Base-by-base conservation (phyloP, 2,113 vertebrate species). In the Ibidorhyncha struthersii region DNA sequence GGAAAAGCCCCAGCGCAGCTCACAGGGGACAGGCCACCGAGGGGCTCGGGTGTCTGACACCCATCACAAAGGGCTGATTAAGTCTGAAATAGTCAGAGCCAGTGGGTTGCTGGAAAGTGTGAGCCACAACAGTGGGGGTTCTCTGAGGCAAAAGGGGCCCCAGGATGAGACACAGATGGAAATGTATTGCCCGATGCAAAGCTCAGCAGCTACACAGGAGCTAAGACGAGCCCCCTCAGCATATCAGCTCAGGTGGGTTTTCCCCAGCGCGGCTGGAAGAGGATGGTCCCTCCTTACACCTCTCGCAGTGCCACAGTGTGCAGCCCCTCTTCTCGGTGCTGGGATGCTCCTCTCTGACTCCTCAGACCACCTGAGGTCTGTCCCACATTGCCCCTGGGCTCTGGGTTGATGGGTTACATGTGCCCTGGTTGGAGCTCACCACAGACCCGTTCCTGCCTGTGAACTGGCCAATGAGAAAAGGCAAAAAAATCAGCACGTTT, bases 101-200 rank as follows among this genome's bases (percentile, higher is more conserved):
- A 89, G 96, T 97, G 93, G 91, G 97, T 49, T 91, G 94, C 89
- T 96, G 97, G 97, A 97, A 97, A 97, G 45, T 94, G 78, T 97
- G 96, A 96, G 90, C 84, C 82, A 70, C 41, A 45, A 38, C 34
- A 77, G 29, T 69, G 73, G 74, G 77, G 77, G 49, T 82, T 96
- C 89, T 88, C 53, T 71, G 83, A 91, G 65, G 45, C 49, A 92
- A 74, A 79, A 85, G 43, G 61, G 45, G 41, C 34, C 63, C 45
- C 41, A 77, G 40, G 30, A 52, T 56, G 82, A 91, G 73, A 62
- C 4, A 4, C 3, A 14, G 40, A n/a, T 93, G 82, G 83, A 93
- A 97, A 94, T 21, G 13, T 69, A 29, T 74, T n/a, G 16, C 3
- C 27, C 61, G 61, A 7, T n/a, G 36, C 45, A 90, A 94, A 88